Percentiles rank a stretch among this genome's conserved stretches.
These are phyloP conservation scores for Chloroclysta siterata DNA, from an alignment of 2,888 invertebrate species.

Conservation along the genomic window DNA sequence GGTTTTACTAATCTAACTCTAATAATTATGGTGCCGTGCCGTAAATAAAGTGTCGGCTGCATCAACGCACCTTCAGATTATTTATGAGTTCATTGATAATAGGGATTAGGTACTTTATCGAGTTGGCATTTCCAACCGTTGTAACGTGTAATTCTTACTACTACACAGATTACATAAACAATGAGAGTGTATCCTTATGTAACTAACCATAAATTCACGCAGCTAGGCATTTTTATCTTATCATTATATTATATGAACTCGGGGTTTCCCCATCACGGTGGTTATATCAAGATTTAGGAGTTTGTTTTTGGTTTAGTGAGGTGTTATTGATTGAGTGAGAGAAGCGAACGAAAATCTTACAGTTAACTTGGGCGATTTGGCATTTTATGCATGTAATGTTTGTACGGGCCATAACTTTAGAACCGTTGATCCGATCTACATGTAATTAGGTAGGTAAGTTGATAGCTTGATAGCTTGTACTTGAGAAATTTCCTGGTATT, in stretches of 20 bases:
- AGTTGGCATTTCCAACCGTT: conserved; percentile 1
- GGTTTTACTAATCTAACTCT: too few species aligned
- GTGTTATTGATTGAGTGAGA: too few species aligned
- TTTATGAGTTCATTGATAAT: not conserved
- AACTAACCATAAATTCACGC: conserved; percentile 19
- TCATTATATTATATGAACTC: conserved; percentile 8
- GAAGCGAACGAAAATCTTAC: too few species aligned
- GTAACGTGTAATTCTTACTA: not conserved
- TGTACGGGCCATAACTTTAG: too few species aligned
- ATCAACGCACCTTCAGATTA: not conserved
- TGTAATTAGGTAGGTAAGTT: too few species aligned
- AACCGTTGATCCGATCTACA: too few species aligned
- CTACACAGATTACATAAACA: conserved; percentile 2
- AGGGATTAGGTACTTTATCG: not conserved
- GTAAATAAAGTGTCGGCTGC: too few species aligned
- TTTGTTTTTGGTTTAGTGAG: conserved; percentile 20
- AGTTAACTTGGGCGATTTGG: too few species aligned
- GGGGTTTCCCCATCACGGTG: conserved; percentile 24
- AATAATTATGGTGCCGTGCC: too few species aligned
- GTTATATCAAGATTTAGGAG: conserved; percentile 17
- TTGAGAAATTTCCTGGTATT: too few species aligned
- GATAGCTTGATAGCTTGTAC: too few species aligned
- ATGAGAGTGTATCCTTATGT: conserved; percentile 15
- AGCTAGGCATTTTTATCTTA: conserved; percentile 22
- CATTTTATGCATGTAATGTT: too few species aligned